phyloP scores from a whole-genome alignment of 2,113 vertebrate species.

The Odocoileus hemionus region DNA sequence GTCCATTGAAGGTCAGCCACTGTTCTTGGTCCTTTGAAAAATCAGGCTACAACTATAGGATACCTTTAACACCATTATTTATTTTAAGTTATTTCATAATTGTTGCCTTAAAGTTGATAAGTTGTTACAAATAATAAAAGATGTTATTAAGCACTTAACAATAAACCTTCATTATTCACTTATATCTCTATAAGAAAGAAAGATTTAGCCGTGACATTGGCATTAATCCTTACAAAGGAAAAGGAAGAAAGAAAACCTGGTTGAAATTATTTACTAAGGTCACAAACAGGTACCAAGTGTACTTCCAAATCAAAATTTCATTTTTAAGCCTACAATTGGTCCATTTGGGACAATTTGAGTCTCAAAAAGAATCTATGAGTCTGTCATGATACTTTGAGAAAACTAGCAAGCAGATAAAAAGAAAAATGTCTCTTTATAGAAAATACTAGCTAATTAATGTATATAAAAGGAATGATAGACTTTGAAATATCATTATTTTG shows the following conservation, averaged over 20 bases:
- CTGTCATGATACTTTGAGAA: neutral
- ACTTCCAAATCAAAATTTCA: conserved; percentile 11
- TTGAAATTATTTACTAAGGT: conserved; percentile 11
- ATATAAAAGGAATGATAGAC: neutral
- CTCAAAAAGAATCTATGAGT: neutral
- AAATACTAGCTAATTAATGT: neutral
- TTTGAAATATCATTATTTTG: conserved; percentile 4
- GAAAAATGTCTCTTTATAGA: neutral
- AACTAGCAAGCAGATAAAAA: neutral
- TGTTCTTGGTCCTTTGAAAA: conserved; percentile 4
- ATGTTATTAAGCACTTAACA: conserved; percentile 8
- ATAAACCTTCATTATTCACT: neutral
- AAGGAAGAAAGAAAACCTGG: neutral
- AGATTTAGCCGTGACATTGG: neutral
- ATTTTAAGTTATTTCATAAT: conserved; percentile 31
- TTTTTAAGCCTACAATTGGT: neutral
- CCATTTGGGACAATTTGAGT: neutral
- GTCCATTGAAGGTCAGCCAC: neutral
- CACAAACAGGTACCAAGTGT: neutral
- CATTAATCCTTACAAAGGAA: neutral
- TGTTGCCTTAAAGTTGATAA: neutral
- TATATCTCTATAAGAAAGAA: neutral
- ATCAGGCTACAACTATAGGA: neutral
- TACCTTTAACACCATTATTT: neutral
- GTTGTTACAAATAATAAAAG: neutral